These are phyloP conservation scores for Sylvicola cinctus DNA, from an alignment of 2,888 invertebrate species.

Conservation along the genomic window DNA sequence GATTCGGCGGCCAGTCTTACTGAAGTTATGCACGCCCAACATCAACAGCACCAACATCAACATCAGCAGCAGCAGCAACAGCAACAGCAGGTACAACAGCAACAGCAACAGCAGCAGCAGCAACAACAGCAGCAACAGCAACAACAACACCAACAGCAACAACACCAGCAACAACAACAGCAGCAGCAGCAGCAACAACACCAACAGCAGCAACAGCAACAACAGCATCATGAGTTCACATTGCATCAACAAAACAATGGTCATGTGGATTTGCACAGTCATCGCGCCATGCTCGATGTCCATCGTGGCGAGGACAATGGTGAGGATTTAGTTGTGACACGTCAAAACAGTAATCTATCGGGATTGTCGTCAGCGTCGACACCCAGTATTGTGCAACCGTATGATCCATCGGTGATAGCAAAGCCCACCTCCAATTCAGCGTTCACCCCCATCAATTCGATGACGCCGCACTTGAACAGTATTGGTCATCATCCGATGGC, in stretches of 20 bases:
- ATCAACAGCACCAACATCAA: constrained; percentile 37
- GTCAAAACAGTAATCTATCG: constrained; percentile 4
- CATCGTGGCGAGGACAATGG: constrained; percentile 6
- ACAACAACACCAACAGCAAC: constrained; percentile 6
- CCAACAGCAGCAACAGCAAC: constrained; percentile 34
- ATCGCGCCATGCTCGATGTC: constrained; percentile 6
- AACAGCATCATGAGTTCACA: constrained; percentile 24
- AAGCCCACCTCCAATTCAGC: constrained; percentile 58
- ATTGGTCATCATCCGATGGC: constrained; percentile 46
- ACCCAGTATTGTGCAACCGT: constrained; percentile 12
- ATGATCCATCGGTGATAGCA: constrained; percentile 20
- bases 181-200: constrained; percentile 5
- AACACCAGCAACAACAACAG: constrained; percentile 7
- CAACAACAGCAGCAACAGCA: constrained; percentile 10
- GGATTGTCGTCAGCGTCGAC: constrained; percentile 9
- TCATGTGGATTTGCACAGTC: constrained; percentile 6
- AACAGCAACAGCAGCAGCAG: constrained; percentile 11
- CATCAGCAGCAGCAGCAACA: constrained; percentile 6
- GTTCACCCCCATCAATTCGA: constrained; percentile 84
- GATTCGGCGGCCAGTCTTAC: constrained; percentile 43
- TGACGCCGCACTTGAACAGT: constrained; percentile 58
- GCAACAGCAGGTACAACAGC: constrained; percentile 9
- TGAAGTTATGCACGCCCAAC: constrained; percentile 34
- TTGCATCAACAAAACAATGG: constrained; percentile 24
- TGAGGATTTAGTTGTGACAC: constrained; percentile 8